Evolutionary conservation across 2,797 vertebrate species (phyloP).

Genomic region (Diglossa cyanea): DNA sequence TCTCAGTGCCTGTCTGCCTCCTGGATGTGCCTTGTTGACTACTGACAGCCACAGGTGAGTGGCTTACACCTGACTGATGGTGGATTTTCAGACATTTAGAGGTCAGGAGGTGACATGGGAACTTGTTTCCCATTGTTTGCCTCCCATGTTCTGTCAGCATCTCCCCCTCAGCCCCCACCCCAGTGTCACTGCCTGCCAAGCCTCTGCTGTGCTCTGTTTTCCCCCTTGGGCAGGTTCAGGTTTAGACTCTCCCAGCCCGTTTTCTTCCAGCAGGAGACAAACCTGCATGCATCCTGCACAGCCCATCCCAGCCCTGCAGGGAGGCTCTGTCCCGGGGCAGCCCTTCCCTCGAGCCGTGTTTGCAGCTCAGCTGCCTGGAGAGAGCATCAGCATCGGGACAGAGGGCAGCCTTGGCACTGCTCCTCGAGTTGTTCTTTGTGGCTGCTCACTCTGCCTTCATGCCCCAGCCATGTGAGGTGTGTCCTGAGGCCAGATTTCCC

Average conservation of each 20-base stretch:
- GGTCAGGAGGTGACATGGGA: neutral
- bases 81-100: neutral
- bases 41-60: neutral
- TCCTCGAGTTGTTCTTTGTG: neutral
- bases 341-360: neutral
- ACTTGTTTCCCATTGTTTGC: neutral
- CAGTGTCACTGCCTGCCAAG: neutral
- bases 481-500: neutral
- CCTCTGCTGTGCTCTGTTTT: neutral
- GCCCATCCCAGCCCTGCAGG: neutral
- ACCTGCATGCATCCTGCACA: neutral
- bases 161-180: neutral
- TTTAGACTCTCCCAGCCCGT: neutral
- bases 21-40: neutral
- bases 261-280: neutral
- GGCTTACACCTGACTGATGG: neutral
- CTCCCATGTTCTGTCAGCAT: neutral
- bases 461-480: neutral
- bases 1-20: neutral
- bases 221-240: neutral
- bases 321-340: too few relatives aligned
- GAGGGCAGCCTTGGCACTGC: neutral
- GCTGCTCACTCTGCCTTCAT: neutral
- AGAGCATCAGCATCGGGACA: neutral
- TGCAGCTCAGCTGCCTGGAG: neutral